Evolutionary conservation across 2,797 vertebrate genomes (phyloP).

Genomic region (Rhadinocentrus ornatus): DNA sequence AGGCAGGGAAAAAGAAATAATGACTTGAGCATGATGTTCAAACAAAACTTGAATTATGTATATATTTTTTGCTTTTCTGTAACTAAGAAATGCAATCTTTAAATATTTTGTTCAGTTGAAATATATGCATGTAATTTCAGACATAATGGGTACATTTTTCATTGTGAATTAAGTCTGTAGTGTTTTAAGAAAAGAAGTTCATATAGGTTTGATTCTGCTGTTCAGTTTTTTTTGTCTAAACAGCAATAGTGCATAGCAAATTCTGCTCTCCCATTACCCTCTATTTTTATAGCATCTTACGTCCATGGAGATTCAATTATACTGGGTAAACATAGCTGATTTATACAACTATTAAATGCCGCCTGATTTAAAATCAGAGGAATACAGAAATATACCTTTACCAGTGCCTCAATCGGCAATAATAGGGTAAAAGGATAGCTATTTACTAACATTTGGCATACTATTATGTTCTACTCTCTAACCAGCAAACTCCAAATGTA

Average conservation of each 20-base stretch:
- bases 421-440: slow-evolving; percentile 56
- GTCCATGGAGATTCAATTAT: slow-evolving; percentile 66
- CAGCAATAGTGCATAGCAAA: slow-evolving; percentile 23
- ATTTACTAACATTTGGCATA: slow-evolving; percentile 28
- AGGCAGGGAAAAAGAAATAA: neutral
- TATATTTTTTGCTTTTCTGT: neutral
- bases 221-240: slow-evolving; percentile 9
- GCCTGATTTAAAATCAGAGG: slow-evolving; percentile 54
- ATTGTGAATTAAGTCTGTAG: neutral
- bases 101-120: neutral
- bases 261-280: slow-evolving; percentile 61
- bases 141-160: neutral
- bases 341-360: slow-evolving; percentile 54
- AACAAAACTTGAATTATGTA: neutral
- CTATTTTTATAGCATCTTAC: slow-evolving; percentile 41
- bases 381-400: slow-evolving; percentile 59
- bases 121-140: neutral
- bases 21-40: neutral
- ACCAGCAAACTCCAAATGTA: slow-evolving; percentile 44
- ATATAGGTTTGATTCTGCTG: neutral
- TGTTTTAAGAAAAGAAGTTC: neutral
- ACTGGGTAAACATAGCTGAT: slow-evolving; percentile 64
- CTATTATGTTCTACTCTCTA: slow-evolving; percentile 25
- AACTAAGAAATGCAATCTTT: neutral
- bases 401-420: slow-evolving; percentile 49